Base-by-base conservation (phyloP, 2,113 vertebrate genomes). In the Tupaia tana region DNA sequence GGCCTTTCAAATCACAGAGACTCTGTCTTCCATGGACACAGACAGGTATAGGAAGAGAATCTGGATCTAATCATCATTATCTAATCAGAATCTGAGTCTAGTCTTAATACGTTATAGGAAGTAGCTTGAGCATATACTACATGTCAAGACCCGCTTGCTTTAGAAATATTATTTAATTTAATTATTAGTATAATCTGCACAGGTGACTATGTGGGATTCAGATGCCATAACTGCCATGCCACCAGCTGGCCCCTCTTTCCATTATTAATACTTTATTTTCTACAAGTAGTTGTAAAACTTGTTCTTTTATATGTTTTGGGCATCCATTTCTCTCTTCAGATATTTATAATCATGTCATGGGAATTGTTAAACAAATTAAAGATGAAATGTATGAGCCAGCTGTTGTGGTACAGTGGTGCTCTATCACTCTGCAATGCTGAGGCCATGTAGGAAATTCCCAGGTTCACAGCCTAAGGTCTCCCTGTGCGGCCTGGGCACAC, bases 311-410 rank as follows among this genome's bases (percentile, higher is more conserved):
- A 52, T 87, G 11, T 70, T 73, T 13, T 83, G 6, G 34, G 3
- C n/a, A 63, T 92, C 29, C 13, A 3, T 34, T 93, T 88, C 19
- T 92, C 52, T 85, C 52, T 79, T 87, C 66, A 71, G 9, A 82
- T 54, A 66, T 67, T 70, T 69, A 74, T 86, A 3, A 58, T 95
- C 58, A 31, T 70, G 69, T 78, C 22, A 81, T 29, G 69, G 24
- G 8, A 82, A 90, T 86, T 66, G 58, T 83, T 2, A 93, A 86
- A 66, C 16, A 90, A 91, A 84, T 89, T 24, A 43, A 75, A 73
- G 31, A 43, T 52, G 18, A 88, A 64, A 69, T 75, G 4, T 43
- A 43, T 43, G 43, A 43, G 43, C 43, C 43, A 43, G 43, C 43
- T 43, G 43, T 43, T 43, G 43, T 43, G 43, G 43, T 43, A 43